phyloP scores from a whole-genome alignment of 2,797 vertebrate genomes.

The Channallabes apus region DNA sequence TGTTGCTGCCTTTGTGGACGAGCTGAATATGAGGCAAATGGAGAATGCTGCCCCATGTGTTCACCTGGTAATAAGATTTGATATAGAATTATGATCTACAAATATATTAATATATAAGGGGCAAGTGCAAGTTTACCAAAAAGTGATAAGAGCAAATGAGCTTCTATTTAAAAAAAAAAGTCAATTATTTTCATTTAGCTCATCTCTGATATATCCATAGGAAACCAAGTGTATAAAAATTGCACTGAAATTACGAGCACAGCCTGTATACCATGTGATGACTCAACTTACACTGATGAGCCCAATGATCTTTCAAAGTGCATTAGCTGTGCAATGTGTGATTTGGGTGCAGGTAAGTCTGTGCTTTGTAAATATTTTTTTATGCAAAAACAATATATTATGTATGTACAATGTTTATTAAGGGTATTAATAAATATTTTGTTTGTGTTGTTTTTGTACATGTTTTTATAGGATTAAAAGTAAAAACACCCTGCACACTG shows the following conservation, averaged over 20 bases:
- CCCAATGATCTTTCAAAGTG: constrained; percentile 40
- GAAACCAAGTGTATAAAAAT: constrained; percentile 49
- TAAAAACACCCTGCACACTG: constrained; percentile 3
- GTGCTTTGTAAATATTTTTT: background rate
- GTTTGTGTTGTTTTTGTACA: no score
- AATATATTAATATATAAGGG: background rate
- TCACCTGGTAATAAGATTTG: constrained; percentile 44
- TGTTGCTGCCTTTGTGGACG: constrained; percentile 30
- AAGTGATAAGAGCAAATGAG: no score
- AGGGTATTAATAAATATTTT: background rate
- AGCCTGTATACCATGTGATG: constrained; percentile 51
- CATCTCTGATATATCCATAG: constrained; percentile 26
- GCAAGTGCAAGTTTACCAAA: background rate
- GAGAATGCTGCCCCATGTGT: constrained; percentile 58
- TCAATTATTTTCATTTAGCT: background rate
- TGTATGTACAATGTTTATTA: background rate
- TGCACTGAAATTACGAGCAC: constrained; percentile 53
- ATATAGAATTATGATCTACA: background rate
- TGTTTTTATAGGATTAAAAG: constrained; percentile 50
- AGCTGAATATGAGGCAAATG: constrained; percentile 41
- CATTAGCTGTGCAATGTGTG: constrained; percentile 51
- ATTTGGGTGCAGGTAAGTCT: constrained; percentile 42
- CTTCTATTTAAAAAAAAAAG: background rate
- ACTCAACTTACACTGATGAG: constrained; percentile 45
- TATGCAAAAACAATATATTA: background rate